Evolutionary conservation across 2,888 invertebrate species (phyloP).

Genomic region (Ennomos quercinarius): DNA sequence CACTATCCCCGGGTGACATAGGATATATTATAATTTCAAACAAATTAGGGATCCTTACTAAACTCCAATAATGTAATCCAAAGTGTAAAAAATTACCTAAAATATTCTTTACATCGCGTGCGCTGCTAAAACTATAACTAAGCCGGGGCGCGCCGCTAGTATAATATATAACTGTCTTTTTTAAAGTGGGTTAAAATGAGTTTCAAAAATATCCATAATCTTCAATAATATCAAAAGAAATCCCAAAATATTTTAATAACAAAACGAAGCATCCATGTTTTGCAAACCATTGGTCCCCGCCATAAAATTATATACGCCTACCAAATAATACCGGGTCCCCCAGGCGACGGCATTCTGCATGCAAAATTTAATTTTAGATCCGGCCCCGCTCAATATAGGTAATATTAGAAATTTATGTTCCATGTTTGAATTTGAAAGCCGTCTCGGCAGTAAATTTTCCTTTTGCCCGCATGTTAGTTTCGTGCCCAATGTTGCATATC

Average conservation of each 20-base stretch:
- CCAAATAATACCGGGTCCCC: slow-evolving; percentile 77
- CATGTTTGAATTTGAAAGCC: slow-evolving; percentile 73
- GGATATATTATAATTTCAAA: too few species aligned
- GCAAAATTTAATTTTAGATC: slow-evolving; percentile 84
- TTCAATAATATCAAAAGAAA: slow-evolving; percentile 25
- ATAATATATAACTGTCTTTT: too few species aligned
- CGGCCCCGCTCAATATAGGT: slow-evolving; percentile 82
- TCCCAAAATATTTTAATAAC: slow-evolving; percentile 50
- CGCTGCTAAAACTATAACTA: too few species aligned
- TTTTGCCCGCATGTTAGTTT: slow-evolving; percentile 38
- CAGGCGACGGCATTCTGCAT: slow-evolving; percentile 75
- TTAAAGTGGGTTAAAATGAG: too few species aligned
- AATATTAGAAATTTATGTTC: slow-evolving; percentile 81
- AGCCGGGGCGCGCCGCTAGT: too few species aligned
- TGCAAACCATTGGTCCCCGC: slow-evolving; percentile 81
- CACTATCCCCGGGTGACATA: too few species aligned
- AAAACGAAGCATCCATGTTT: slow-evolving; percentile 72
- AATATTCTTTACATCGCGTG: too few species aligned
- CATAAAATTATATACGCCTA: slow-evolving; percentile 86
- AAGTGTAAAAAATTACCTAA: too few species aligned
- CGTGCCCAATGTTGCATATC: slow-evolving; percentile 24
- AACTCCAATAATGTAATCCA: too few species aligned
- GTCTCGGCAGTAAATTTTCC: slow-evolving; percentile 66
- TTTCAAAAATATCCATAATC: too few species aligned
- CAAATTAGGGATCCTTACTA: too few species aligned